Conservation (phyloP, 2,888 invertebrate species). For the Trichogramma dendrolimi region DNA sequence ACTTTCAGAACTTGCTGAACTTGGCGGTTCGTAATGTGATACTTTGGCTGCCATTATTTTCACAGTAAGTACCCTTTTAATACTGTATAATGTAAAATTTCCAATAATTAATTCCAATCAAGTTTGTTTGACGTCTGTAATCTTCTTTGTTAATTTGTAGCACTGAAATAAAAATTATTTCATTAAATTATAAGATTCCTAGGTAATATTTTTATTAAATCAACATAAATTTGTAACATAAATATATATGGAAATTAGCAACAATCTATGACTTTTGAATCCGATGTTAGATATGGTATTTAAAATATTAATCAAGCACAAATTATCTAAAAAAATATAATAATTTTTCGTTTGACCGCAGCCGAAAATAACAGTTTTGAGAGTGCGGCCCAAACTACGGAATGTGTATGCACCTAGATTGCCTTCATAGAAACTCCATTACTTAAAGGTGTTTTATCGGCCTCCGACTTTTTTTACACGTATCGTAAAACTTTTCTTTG, state of each 20-base stretch:
- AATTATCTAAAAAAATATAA: too few relatives aligned
- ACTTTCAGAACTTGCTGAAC: constrained; percentile 81
- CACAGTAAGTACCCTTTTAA: constrained; percentile 7
- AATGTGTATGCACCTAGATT: too few relatives aligned
- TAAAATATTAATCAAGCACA: constrained; percentile 8
- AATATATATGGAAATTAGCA: constrained; percentile 18
- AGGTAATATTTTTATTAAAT: background rate
- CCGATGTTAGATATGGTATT: constrained; percentile 7
- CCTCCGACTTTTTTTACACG: too few relatives aligned
- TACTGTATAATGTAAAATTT: constrained; percentile 7
- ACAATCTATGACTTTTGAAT: constrained; percentile 9
- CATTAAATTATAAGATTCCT: background rate
- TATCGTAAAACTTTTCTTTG: too few relatives aligned
- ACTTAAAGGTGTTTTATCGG: too few relatives aligned
- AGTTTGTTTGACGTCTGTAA: constrained; percentile 5
- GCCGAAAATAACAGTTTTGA: too few relatives aligned
- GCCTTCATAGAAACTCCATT: too few relatives aligned
- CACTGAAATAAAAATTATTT: constrained; percentile 4
- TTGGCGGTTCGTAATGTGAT: constrained; percentile 74
- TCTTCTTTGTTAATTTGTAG: constrained; percentile 17
- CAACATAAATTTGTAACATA: constrained; percentile 4
- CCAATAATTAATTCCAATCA: constrained; percentile 16
- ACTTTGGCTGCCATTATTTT: constrained; percentile 56
- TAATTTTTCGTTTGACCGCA: too few relatives aligned
- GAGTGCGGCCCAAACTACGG: too few relatives aligned